A percentile compares a stretch with the other conserved stretches of the same genome.
Evolutionary conservation across 2,113 vertebrate species (phyloP).

Genomic region (Sphyrna mokarran): DNA sequence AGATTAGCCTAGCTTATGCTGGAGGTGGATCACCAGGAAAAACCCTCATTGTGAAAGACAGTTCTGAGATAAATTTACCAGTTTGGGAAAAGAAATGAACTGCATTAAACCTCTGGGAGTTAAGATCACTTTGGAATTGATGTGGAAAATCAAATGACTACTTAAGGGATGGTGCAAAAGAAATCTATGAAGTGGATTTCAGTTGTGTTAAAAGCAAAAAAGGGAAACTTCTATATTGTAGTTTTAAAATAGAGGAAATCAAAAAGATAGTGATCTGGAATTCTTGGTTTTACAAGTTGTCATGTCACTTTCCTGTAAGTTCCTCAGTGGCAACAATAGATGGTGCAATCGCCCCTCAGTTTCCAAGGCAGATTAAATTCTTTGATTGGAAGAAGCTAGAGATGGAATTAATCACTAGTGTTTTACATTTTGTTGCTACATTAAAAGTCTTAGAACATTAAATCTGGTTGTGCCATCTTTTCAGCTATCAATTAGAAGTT

Average conservation of each 20-base stretch:
- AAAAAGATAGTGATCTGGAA: background rate
- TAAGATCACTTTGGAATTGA: no score
- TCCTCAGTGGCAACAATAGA: background rate
- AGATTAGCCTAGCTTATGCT: background rate
- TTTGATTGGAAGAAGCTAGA: background rate
- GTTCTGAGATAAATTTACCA: background rate
- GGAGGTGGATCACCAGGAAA: background rate
- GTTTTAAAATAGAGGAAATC: background rate
- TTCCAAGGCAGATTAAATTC: background rate
- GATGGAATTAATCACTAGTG: no score
- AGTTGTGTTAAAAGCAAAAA: background rate
- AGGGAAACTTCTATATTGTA: background rate
- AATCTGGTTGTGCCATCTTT: no score
- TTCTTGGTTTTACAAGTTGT: background rate
- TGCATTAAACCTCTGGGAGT: background rate
- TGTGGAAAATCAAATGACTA: background rate
- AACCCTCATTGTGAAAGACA: background rate
- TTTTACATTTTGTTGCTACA: no score
- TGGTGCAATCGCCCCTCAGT: background rate
- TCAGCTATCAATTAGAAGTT: no score
- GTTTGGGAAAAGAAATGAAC: background rate
- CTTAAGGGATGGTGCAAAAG: background rate
- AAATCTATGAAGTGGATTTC: background rate
- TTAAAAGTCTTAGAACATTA: no score
- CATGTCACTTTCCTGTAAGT: background rate